phyloP scores from a whole-genome alignment of 2,113 vertebrate species.

The Ammodytes marinus region DNA sequence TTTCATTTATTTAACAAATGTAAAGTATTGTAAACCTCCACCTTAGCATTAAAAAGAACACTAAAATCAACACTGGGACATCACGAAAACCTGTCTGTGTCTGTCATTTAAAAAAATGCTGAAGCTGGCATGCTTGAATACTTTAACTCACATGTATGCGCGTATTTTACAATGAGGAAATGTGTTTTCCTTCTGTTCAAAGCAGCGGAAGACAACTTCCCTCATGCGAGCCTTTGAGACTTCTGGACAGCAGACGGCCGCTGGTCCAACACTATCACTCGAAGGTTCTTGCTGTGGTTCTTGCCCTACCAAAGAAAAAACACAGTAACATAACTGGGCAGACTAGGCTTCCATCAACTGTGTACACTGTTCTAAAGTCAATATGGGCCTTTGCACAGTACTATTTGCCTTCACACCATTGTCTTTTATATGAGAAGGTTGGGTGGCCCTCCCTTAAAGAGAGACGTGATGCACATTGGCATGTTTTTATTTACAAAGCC shows the following conservation, averaged over 20 bases:
- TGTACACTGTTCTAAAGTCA: not conserved
- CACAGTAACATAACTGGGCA: not conserved
- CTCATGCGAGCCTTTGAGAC: not conserved
- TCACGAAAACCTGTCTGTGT: too few species aligned
- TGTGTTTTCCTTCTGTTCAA: not conserved
- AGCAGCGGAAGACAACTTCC: not conserved
- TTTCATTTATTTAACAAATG: not conserved
- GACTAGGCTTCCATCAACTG: not conserved
- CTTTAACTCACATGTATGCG: conserved; percentile 1
- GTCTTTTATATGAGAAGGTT: too few species aligned
- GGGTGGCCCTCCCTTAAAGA: too few species aligned
- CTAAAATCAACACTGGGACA: not conserved
- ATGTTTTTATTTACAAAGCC: too few species aligned
- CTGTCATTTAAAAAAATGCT: not conserved
- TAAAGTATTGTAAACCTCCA: too few species aligned
- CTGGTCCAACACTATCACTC: not conserved
- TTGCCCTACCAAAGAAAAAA: not conserved
- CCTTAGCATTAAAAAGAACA: not conserved
- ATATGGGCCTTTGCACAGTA: not conserved
- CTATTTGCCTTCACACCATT: too few species aligned
- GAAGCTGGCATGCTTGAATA: not conserved
- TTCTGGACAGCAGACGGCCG: not conserved
- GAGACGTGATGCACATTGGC: too few species aligned
- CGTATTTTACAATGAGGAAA: not conserved
- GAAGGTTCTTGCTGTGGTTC: too few species aligned